These are phyloP conservation scores for Dromiciops gliroides DNA, from an alignment of 2,113 vertebrate genomes.

Conservation along the genomic window DNA sequence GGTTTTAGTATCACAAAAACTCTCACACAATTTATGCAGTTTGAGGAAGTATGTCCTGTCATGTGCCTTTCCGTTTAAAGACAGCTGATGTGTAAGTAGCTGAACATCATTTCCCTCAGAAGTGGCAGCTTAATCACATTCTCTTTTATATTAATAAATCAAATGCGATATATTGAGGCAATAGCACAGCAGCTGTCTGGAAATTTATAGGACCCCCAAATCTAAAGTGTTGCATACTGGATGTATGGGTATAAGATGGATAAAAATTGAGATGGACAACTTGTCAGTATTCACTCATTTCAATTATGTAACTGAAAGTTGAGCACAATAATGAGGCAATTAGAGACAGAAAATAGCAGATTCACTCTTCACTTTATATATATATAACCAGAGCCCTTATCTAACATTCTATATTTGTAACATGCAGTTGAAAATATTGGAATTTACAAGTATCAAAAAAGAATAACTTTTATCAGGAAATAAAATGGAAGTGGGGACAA, in stretches of 20 bases:
- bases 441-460: slow-evolving; percentile 54
- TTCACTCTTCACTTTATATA: slow-evolving; percentile 19
- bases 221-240: slow-evolving; percentile 42
- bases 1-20: slow-evolving; percentile 24
- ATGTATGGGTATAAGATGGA: slow-evolving; percentile 24
- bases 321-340: slow-evolving; percentile 53
- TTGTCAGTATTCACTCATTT: slow-evolving; percentile 59
- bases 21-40: slow-evolving; percentile 27
- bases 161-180: slow-evolving; percentile 50
- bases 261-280: slow-evolving; percentile 55
- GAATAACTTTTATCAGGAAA: slow-evolving; percentile 53
- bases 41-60: slow-evolving; percentile 63
- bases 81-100: slow-evolving; percentile 64
- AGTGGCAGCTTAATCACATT: slow-evolving; percentile 68
- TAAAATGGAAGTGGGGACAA: slow-evolving; percentile 45
- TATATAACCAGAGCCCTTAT: neutral
- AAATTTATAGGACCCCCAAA: slow-evolving; percentile 50
- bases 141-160: slow-evolving; percentile 75
- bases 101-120: slow-evolving; percentile 71
- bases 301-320: slow-evolving; percentile 34
- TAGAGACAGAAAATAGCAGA: slow-evolving; percentile 21
- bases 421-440: slow-evolving; percentile 62
- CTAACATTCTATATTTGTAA: slow-evolving; percentile 48
- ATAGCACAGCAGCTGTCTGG: slow-evolving; percentile 39
- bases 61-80: slow-evolving; percentile 67